Percentiles rank a stretch among this genome's conserved stretches.
Evolutionary conservation across 2,888 invertebrate species (phyloP).

Genomic region (Drosophila yooni): DNA sequence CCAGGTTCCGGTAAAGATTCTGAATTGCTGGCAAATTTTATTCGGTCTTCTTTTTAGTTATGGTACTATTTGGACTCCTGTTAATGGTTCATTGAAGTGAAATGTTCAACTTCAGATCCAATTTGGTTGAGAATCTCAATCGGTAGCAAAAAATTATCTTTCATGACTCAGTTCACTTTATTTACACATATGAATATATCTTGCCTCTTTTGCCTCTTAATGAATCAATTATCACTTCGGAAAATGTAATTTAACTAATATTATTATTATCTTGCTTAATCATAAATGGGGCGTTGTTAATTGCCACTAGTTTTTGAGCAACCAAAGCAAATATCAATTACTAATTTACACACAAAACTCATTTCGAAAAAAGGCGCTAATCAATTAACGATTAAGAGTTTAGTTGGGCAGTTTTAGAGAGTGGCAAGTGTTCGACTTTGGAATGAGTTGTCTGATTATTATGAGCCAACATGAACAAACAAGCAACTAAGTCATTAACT

Average conservation of each 20-base stretch:
- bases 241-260: not conserved
- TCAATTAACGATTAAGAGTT: conserved; percentile 5
- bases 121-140: not conserved
- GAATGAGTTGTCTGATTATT: conserved; percentile 25
- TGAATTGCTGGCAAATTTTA: not conserved
- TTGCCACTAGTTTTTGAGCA: conserved; percentile 22
- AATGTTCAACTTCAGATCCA: not conserved
- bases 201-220: not conserved
- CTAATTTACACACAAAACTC: conserved; percentile 13
- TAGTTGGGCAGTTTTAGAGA: not conserved
- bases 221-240: conserved; percentile 19
- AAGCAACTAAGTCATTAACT: not conserved
- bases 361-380: conserved; percentile 33
- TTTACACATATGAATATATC: not conserved
- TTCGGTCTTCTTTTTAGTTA: not conserved
- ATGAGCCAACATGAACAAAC: not conserved
- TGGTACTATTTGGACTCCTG: not conserved
- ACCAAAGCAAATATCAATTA: conserved; percentile 10
- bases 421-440: not conserved
- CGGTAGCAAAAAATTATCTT: not conserved
- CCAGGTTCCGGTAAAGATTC: not conserved
- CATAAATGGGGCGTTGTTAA: conserved; percentile 27
- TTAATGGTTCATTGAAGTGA: not conserved
- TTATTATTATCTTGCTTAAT: conserved; percentile 12
- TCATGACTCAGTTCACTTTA: not conserved